Conservation (phyloP, 2,113 vertebrate genomes). For the Clinocottus analis region DNA sequence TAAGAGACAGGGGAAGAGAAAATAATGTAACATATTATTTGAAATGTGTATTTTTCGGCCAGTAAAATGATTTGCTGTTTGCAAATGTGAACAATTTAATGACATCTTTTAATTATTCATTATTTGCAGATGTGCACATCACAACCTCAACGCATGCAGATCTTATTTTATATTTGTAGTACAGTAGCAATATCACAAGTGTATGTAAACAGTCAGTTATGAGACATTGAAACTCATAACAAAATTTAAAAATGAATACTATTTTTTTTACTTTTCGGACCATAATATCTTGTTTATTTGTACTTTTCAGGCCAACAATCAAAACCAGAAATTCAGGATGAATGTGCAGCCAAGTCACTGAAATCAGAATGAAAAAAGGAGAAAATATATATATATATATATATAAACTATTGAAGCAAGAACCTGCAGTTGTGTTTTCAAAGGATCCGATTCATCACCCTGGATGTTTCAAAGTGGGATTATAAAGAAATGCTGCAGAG, state of each 20-base stretch:
- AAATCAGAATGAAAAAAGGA: constrained; percentile 9
- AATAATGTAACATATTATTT: neutral
- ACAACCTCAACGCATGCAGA: neutral
- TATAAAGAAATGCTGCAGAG: constrained; percentile 51
- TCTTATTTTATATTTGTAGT: neutral
- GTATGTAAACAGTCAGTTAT: neutral
- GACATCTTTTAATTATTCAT: neutral
- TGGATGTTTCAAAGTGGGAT: constrained; percentile 54
- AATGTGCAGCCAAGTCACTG: constrained; percentile 13
- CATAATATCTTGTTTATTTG: neutral
- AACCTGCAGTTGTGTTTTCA: constrained; percentile 38
- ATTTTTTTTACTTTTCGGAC: neutral
- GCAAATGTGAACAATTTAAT: neutral
- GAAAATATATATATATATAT: too few species aligned
- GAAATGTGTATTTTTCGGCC: neutral
- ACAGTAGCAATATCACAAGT: neutral
- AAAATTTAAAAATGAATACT: neutral
- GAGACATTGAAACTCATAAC: neutral
- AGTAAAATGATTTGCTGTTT: neutral
- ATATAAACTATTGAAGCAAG: constrained; percentile 16
- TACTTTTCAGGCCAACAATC: constrained; percentile 7
- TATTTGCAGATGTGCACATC: neutral
- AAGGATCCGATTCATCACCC: constrained; percentile 47
- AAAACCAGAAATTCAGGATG: constrained; percentile 17
- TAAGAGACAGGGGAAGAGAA: neutral